Evolutionary conservation across 2,888 invertebrate genomes (phyloP).

Genomic region (Oxytorus armatus): DNA sequence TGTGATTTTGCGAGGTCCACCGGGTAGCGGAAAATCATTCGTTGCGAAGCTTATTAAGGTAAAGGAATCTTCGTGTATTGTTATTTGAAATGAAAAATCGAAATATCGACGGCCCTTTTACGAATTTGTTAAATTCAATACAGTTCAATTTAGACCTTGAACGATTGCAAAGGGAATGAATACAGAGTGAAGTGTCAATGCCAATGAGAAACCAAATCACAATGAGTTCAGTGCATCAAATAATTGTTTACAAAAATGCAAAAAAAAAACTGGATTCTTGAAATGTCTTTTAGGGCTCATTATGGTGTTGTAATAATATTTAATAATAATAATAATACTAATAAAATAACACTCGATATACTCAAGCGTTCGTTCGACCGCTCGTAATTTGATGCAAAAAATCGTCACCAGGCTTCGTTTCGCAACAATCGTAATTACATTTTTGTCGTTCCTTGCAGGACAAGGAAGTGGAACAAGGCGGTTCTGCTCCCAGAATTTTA

Average conservation of each 20-base stretch:
- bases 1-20: constrained; percentile 95
- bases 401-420: constrained; percentile 12
- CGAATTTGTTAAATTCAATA: no score
- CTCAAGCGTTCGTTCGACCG: neutral
- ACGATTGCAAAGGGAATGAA: no score
- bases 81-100: neutral
- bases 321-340: no score
- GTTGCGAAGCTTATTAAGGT: constrained; percentile 95
- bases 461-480: constrained; percentile 92
- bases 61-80: constrained; percentile 58
- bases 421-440: constrained; percentile 12
- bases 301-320: no score
- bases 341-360: neutral
- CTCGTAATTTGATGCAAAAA: neutral
- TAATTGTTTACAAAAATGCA: no score
- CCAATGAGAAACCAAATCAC: no score
- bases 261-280: no score
- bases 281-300: no score
- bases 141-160: no score
- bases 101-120: no score
- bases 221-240: no score
- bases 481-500: constrained; percentile 95
- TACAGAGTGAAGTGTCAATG: no score
- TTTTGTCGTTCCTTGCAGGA: constrained; percentile 84
- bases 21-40: constrained; percentile 97